A percentile compares a stretch with the other conserved stretches of the same genome.
Evolutionary conservation across 2,113 vertebrate genomes (phyloP).

Genomic region (Xenotilapia flavipinnis): DNA sequence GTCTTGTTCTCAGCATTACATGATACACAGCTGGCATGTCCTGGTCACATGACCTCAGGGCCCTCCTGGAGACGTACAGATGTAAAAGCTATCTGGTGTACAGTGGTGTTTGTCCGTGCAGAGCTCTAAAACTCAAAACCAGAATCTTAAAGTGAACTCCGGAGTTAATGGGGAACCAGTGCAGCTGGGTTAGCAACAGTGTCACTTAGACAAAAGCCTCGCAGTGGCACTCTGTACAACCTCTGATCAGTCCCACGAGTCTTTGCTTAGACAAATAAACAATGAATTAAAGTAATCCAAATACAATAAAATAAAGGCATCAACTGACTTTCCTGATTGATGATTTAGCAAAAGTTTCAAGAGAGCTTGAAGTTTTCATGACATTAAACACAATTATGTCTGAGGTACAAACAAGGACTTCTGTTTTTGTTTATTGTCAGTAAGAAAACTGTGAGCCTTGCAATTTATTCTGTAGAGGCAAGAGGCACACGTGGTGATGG

Average conservation of each 20-base stretch:
- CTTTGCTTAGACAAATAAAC: neutral
- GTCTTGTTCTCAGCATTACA: neutral
- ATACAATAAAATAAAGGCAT: neutral
- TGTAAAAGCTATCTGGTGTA: neutral
- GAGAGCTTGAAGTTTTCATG: neutral
- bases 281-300: neutral
- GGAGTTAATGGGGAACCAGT: neutral
- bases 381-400: neutral
- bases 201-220: accelerated
- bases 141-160: neutral
- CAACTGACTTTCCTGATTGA: neutral
- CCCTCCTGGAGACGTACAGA: neutral
- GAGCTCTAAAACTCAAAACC: neutral
- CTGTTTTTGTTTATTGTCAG: neutral
- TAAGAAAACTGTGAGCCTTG: neutral
- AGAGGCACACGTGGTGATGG: accelerated
- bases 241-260: neutral
- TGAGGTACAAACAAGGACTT: neutral
- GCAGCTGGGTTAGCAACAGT: neutral
- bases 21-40: accelerated
- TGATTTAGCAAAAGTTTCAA: neutral
- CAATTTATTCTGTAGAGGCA: neutral
- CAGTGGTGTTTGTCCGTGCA: neutral
- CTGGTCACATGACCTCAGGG: neutral
- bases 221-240: neutral